Conservation (phyloP, 1,140 invertebrate genomes). For the roundworm (Caenorhabditis elegans) region DNA sequence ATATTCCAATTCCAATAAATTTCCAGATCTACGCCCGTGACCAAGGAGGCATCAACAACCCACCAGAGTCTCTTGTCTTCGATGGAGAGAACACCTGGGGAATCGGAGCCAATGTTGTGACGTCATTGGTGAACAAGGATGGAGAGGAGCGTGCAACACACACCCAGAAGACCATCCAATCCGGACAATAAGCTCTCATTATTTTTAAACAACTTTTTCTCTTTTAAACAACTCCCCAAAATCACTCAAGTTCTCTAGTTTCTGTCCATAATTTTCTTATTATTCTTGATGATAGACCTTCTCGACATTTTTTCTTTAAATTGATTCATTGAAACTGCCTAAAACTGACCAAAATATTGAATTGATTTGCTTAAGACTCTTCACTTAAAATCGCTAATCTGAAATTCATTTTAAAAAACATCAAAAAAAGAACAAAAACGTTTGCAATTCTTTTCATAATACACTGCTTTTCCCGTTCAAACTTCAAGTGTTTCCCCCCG, state of each 20-base stretch:
- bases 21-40: conserved; percentile 63
- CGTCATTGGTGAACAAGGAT: conserved; percentile 66
- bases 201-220: neutral
- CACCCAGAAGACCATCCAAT: conserved; percentile 67
- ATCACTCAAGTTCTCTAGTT: conserved; percentile 36
- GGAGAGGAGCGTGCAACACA: conserved; percentile 68
- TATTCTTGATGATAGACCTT: neutral
- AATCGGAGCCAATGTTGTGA: conserved; percentile 67
- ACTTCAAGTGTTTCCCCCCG: neutral
- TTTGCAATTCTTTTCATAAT: neutral
- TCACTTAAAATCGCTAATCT: neutral
- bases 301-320: neutral
- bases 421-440: neutral
- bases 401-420: neutral
- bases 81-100: conserved; percentile 67
- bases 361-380: neutral
- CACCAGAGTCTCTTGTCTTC: conserved; percentile 63
- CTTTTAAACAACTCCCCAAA: neutral
- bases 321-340: conserved; percentile 2
- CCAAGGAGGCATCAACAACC: conserved; percentile 61
- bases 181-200: conserved; percentile 57
- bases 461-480: conserved; percentile 5
- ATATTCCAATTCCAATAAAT: too few relatives aligned
- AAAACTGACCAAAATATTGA: conserved; percentile 26
- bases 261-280: conserved; percentile 31